Evolutionary conservation across 1,140 invertebrate genomes (phyloP), one percentile per base, ranked within the genome.

Genomic region (Spodoptera litura): DNA sequence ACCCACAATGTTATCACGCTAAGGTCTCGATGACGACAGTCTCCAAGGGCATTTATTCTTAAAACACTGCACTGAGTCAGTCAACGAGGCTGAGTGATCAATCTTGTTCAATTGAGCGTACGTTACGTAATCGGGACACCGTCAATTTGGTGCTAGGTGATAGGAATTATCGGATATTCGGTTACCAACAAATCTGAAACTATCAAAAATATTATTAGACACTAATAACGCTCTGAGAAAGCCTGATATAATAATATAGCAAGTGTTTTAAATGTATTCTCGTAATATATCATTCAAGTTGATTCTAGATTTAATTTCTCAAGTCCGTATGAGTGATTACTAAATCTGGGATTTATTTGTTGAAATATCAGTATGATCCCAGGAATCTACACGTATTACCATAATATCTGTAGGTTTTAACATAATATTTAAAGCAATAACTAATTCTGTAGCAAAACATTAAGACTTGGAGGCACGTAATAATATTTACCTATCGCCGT

Each of bases 41-140:
- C 44, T 31, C 25, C 59, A 75, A 75, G 59, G 59, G 73, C 73
- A 51, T 62, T 74, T 74, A 74, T 74, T 74, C 73, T 75, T 62
- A 75, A 53, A 75, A 51, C 73, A 64, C 20, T 62, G 71, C 59
- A 74, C 38, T 75, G 58, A 75, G 73, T 75, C 71, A 73, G 71
- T 25, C 64, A 25, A 38, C 56, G 72, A 74, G 56, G 55, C 31
- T 59, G 72, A 74, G 44, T 61, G 58, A 75, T 75, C 73, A 75
- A 75, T 75, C 72, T 61, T 27, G 58, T 74, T 74, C 73, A 75
- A 75, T 75, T 75, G 73, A 62, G 12, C 59, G 49, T 49, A 35
- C 59, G 73, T 75, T 75, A 64, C 73, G 73, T 64, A 75, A 75
- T 61, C 64, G 64, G 64, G 64, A 59, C 72, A 74, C 72, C 73